A percentile compares a stretch with the other conserved stretches of the same genome.
Conservation (phyloP, 2,888 invertebrate species). For the Aphrophora alni region DNA sequence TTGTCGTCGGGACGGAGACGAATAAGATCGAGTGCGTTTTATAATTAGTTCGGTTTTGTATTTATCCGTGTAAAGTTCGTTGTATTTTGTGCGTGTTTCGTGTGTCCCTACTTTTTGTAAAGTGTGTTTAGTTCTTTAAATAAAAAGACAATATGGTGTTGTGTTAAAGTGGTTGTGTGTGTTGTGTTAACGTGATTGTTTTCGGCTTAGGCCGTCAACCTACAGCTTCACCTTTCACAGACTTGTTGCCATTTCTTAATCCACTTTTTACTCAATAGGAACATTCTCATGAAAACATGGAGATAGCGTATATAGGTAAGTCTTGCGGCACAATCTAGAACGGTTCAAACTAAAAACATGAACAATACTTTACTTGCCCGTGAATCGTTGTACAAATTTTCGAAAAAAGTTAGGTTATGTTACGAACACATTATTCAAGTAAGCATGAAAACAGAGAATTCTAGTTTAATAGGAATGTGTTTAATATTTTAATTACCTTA, state of each 20-base stretch:
- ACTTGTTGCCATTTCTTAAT: neutral
- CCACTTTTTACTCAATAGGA: neutral
- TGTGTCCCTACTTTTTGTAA: neutral
- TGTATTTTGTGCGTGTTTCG: neutral
- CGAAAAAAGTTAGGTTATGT: neutral
- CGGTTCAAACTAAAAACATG: no score
- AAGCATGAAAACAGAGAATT: no score
- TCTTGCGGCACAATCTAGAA: neutral
- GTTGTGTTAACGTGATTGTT: neutral
- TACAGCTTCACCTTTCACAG: neutral
- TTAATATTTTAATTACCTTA: no score
- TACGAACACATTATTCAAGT: neutral
- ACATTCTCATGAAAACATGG: slow-evolving; percentile 4
- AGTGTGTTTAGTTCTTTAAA: neutral
- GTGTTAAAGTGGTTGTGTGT: neutral
- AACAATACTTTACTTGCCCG: neutral
- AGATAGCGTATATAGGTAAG: neutral
- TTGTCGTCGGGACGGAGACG: neutral
- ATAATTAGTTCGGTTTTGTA: neutral
- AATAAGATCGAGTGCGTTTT: neutral
- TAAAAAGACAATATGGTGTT: neutral
- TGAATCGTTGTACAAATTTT: neutral
- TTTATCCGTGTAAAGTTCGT: neutral
- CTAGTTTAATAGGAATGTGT: no score
- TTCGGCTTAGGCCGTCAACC: slow-evolving; percentile 1